Base-by-base conservation (phyloP, 2,113 vertebrate species). In the Prietella phreatophila region DNA sequence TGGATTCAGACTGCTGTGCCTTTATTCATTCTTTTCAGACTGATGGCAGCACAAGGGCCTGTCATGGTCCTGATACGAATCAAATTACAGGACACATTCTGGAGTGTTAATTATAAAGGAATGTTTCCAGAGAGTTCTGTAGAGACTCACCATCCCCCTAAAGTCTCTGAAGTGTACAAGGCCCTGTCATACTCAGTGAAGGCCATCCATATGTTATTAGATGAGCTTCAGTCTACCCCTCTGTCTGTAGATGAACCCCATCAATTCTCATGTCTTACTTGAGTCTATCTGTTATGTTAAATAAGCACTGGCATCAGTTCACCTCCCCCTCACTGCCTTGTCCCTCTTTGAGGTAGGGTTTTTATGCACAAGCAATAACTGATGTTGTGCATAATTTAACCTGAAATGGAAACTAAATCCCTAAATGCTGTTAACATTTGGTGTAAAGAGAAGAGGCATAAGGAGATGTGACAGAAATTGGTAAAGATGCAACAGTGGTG, bases 71-170 rank as follows among this genome's bases (percentile, higher is more conserved):
- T 88, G 89, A 90, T 87, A 84, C 17, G 55, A 86, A 82, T 84
- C 80, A 86, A 88, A 90, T 90, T 73, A 83, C 58, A 84, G 80
- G 80, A 90, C 42, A 55, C 20, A 20, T 73, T 33, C 60, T 86
- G 85, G 80, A 82, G 86, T 33, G 84, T 87, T 86, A 86, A 86
- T 90, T 90, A 88, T 83, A 83, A 53, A 36, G 75, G 33, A 73
- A 47, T 55, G 42, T 27, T 78, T 83, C 67, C 56, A 14, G 65
- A 47, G 36, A 63, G 19, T 13, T 67, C 58, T 30, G 60, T 10
- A 58, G 56, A 65, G 39, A 71, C 58, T n/a, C 60, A 61, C 56
- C 55, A 75, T 47, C 60, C 42, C 67, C 69, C 61, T 15, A 30
- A 22, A 27, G 17, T 90, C 61, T 47, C 89, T 58, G 67, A 69